phyloP scores from a whole-genome alignment of 1,140 invertebrate species.

The Ostrea edulis region DNA sequence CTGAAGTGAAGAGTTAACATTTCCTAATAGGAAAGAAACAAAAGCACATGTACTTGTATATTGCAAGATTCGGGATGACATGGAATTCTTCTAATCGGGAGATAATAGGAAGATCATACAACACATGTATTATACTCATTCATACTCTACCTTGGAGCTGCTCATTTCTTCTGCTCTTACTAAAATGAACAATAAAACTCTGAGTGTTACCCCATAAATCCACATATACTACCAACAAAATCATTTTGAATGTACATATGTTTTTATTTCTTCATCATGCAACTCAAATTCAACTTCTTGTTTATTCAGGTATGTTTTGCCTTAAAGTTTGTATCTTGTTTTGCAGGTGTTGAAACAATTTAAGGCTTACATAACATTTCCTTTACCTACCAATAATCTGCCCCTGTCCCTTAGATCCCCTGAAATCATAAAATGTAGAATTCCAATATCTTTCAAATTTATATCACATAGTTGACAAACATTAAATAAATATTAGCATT shows the following conservation, averaged over 20 bases:
- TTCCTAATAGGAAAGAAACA: constrained; percentile 71
- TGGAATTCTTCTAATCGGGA: no score
- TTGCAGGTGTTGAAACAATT: no score
- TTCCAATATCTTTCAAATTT: not conserved
- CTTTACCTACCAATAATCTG: constrained; percentile 17
- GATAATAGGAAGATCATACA: not conserved
- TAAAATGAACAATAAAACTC: constrained; percentile 56
- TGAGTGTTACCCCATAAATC: not conserved
- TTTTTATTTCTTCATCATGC: no score
- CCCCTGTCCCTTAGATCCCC: constrained; percentile 55
- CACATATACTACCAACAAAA: no score
- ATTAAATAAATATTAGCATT: no score
- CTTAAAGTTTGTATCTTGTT: no score
- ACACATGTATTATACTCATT: not conserved
- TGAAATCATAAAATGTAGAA: constrained; percentile 38
- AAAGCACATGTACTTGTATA: not conserved
- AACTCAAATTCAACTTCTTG: no score
- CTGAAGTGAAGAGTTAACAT: constrained; percentile 78
- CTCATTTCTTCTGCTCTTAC: constrained; percentile 72
- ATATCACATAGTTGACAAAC: not conserved
- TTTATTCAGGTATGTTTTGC: no score
- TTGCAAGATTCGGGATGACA: not conserved
- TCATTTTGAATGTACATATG: not conserved
- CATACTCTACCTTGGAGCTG: constrained; percentile 63
- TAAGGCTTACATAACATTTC: not conserved